Base-by-base conservation (phyloP, 2,113 vertebrate species). In the Oreocharis arfaki region DNA sequence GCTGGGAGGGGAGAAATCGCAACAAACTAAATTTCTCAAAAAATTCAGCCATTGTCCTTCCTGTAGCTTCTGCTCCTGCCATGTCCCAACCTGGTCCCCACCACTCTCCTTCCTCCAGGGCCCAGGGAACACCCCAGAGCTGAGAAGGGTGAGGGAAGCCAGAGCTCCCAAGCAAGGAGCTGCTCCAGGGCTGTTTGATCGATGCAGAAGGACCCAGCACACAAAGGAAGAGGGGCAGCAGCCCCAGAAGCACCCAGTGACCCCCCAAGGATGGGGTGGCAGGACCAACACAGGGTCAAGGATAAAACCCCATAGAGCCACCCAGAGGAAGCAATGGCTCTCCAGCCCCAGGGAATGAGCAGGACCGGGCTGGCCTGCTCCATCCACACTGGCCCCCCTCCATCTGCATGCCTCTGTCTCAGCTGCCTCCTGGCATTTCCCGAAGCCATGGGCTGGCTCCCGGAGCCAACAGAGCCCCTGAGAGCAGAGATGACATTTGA, bases 401-500 rank as follows among this genome's bases (percentile, higher is more conserved):
- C 80, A 63, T 59, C 79, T 46, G 6, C 73, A 46, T 53, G 8
- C 50, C 18, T 74, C 89, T 3, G 6, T 92, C 89, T 91, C 53
- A 47, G 30, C 70, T 57, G 76, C 83, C 92, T 96, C 81, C 90
- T 37, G 50, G 85, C 94, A 46, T 86, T 92, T 93, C 91, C 79
- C 17, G 52, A 74, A 95, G 88, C 90, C 96, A 84, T 2, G 24
- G 89, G 86, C 95, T 95, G 76, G 16, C 95, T 97, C 94, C 50
- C 28, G 68, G 89, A 93, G 97, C 95, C 21, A 47, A 80, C 53
- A 50, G 87, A 96, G 97, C 83, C 97, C 59, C 61, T 1, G 28
- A 82, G 94, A 97, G 80, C n/a, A 4, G 85, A 93, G 93, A 14
- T 97, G 97, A 97, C 97, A 97, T 98, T 98, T 98, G 96, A 97